Conservation (phyloP, 2,888 invertebrate species). For the Mythimna albipuncta region DNA sequence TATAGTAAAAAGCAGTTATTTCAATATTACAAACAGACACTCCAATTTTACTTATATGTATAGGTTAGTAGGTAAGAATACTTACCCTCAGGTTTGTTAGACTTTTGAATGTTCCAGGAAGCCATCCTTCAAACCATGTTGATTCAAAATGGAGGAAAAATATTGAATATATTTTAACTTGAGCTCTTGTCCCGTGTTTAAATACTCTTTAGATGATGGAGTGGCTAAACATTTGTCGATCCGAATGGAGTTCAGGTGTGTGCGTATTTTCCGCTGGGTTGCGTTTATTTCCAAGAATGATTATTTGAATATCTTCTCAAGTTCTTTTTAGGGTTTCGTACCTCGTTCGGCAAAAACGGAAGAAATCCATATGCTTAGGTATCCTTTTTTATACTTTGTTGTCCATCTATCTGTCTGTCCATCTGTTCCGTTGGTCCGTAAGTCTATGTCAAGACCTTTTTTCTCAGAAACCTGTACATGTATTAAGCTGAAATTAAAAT, state of each 20-base stretch:
- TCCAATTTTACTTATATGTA: too few species aligned
- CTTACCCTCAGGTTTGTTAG: slow-evolving; percentile 41
- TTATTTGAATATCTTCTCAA: not conserved
- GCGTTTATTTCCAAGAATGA: not conserved
- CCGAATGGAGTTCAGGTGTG: slow-evolving; percentile 22
- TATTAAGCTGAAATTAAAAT: too few species aligned
- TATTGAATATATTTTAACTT: slow-evolving; percentile 48
- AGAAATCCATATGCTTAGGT: too few species aligned
- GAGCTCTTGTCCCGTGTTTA: slow-evolving; percentile 20
- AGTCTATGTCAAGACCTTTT: too few species aligned
- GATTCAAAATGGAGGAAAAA: slow-evolving; percentile 39
- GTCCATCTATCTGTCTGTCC: too few species aligned
- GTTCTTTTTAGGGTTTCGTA: not conserved
- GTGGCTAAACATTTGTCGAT: slow-evolving; percentile 34
- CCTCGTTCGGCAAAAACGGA: too few species aligned
- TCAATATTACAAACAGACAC: too few species aligned
- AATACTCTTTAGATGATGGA: slow-evolving; percentile 37
- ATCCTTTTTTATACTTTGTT: too few species aligned
- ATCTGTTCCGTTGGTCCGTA: too few species aligned
- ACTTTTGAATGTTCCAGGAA: slow-evolving; percentile 45
- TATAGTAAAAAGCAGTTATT: too few species aligned
- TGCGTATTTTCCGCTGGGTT: not conserved
- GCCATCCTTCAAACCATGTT: slow-evolving; percentile 37
- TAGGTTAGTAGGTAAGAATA: not conserved
- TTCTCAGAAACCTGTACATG: too few species aligned